phyloP scores from a whole-genome alignment of 2,888 invertebrate genomes.

The Hydriomena furcata region DNA sequence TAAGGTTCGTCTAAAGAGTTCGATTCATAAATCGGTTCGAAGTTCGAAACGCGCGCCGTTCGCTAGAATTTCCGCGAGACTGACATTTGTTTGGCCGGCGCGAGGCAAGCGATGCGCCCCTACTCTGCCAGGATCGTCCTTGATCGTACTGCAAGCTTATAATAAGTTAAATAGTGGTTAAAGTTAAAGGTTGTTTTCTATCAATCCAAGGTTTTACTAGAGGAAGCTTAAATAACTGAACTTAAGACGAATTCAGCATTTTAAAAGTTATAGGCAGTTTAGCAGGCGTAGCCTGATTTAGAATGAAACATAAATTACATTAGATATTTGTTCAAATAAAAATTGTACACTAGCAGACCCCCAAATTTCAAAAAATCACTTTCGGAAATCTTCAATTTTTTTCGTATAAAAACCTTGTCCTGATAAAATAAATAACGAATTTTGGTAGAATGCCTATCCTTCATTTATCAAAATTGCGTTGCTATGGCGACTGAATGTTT shows the following conservation, averaged over 20 bases:
- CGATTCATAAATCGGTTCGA: conserved; percentile 38
- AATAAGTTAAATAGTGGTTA: conserved; percentile 9
- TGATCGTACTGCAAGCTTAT: conserved; percentile 25
- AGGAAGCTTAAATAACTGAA: not conserved
- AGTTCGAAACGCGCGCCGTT: conserved; percentile 40
- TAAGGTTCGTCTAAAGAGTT: conserved; percentile 39
- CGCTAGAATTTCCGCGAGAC: conserved; percentile 35
- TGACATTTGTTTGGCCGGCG: conserved; percentile 38
- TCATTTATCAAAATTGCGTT: too few relatives aligned
- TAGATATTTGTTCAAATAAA: too few relatives aligned
- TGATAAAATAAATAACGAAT: too few relatives aligned
- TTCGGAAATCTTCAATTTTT: too few relatives aligned
- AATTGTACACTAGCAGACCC: too few relatives aligned
- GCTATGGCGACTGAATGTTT: too few relatives aligned
- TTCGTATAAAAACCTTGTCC: too few relatives aligned
- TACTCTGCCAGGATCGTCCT: conserved; percentile 35
- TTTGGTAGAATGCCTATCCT: too few relatives aligned
- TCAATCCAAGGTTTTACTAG: not conserved
- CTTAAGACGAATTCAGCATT: not conserved
- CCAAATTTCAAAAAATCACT: too few relatives aligned
- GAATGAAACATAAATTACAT: too few relatives aligned
- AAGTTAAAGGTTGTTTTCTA: conserved; percentile 7
- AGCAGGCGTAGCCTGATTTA: too few relatives aligned
- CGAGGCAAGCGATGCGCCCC: conserved; percentile 34
- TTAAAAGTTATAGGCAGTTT: too few relatives aligned